Base-by-base conservation (phyloP, 1,140 invertebrate species). In the Musca domestica region DNA sequence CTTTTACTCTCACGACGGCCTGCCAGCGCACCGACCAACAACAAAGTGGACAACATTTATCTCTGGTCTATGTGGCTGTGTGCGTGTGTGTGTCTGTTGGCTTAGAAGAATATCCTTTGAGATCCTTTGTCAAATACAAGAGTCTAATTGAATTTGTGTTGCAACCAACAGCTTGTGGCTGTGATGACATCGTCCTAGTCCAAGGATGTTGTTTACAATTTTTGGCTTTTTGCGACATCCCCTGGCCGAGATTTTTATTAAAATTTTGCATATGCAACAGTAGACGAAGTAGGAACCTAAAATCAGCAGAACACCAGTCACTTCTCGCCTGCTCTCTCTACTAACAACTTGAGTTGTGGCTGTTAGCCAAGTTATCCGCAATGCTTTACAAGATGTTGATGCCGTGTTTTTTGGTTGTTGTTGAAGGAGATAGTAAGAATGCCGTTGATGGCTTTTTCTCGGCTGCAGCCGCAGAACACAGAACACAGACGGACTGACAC, bases 131-230 rank as follows among this genome's bases (percentile, higher is more conserved):
- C 56, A 61, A 61, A 61, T 61, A 41, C 56, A 20, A 61, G 41
- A 61, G 41, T 61, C 56, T 61, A 61, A 61, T 61, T 61, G 56
- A 61, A 61, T 61, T 61, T 61, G 17, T 61, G 56, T 61, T 61
- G 56, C 34, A 30, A 34, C 27, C 34, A 30, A 34, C 27, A 34
- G 54, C 25, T 58, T 61, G 10, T 61, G 15, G 56, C 34, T 61
- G 56, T 61, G 54, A 27, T 58, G 48, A 51, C 20, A 51, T 34
- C 34, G 25, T 41, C 19, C 20, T 17, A 19, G 27, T 34, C 27
- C 19, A n/a, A 61, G 56, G 56, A 61, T 41, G 56, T 61, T 61
- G 22, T 61, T 61, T 61, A 61, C 30, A 61, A 61, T 61, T 61
- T 58, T 23, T 61, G 30, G 56, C n/a, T 61, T 41, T 61, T 61